Evolutionary conservation across 2,888 invertebrate genomes (phyloP).

Genomic region (Tinea pellionella): DNA sequence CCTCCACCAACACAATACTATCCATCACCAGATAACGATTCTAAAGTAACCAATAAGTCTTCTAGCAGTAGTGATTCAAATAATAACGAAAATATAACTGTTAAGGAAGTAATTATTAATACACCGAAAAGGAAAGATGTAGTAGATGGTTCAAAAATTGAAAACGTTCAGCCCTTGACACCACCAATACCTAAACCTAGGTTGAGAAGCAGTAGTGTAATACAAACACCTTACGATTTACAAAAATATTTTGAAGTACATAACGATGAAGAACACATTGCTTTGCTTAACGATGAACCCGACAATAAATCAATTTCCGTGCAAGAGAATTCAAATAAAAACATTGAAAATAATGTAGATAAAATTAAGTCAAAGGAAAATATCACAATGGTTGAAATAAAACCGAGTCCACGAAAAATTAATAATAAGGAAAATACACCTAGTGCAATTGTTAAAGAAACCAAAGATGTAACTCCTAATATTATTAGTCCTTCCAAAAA

Average conservation of each 20-base stretch:
- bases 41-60: slow-evolving; percentile 42
- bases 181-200: slow-evolving; percentile 51
- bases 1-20: slow-evolving; percentile 62
- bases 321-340: neutral
- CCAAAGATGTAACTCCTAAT: slow-evolving; percentile 58
- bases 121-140: slow-evolving; percentile 37
- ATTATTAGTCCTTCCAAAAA: slow-evolving; percentile 61
- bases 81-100: slow-evolving; percentile 57
- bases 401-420: slow-evolving; percentile 32
- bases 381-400: slow-evolving; percentile 27
- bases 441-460: slow-evolving; percentile 58
- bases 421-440: slow-evolving; percentile 42
- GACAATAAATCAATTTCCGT: slow-evolving; percentile 12
- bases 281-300: slow-evolving; percentile 40
- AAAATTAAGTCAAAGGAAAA: slow-evolving; percentile 23
- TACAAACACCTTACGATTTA: slow-evolving; percentile 63
- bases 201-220: slow-evolving; percentile 57
- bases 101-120: slow-evolving; percentile 52
- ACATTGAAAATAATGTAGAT: neutral
- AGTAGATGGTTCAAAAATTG: slow-evolving; percentile 33
- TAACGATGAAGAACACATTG: slow-evolving; percentile 56
- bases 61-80: slow-evolving; percentile 56
- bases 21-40: slow-evolving; percentile 37
- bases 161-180: slow-evolving; percentile 22
- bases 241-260: slow-evolving; percentile 63